phyloP scores from a whole-genome alignment of 2,113 vertebrate species.

The Eptesicus fuscus region DNA sequence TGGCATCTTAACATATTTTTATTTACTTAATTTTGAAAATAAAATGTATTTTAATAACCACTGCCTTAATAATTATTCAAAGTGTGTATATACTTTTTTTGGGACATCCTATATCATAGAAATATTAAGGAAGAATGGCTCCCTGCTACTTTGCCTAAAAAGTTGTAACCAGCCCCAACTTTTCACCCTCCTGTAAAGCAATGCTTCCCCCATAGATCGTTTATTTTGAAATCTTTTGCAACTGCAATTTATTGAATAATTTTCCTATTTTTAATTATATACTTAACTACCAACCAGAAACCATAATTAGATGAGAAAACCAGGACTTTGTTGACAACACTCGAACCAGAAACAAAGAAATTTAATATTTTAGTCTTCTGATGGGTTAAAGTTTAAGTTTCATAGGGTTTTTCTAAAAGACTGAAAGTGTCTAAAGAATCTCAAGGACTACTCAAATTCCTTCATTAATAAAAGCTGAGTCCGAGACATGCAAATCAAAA shows the following conservation, averaged over 20 bases:
- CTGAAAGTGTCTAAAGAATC: neutral
- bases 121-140: neutral
- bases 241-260: conserved; percentile 22
- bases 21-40: neutral
- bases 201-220: neutral
- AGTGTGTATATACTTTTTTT: too few relatives aligned
- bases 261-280: conserved; percentile 38
- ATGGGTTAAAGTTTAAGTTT: neutral
- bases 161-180: neutral
- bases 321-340: neutral
- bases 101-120: neutral
- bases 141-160: neutral
- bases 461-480: neutral
- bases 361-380: conserved; percentile 25
- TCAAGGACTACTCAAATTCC: neutral
- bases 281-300: conserved; percentile 27
- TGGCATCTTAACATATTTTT: conserved; percentile 52
- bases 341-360: conserved; percentile 33
- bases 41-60: too few relatives aligned
- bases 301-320: conserved; percentile 39
- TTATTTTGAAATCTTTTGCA: conserved; percentile 42
- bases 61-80: too few relatives aligned
- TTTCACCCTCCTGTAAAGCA: neutral
- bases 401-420: conserved; percentile 33
- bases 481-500: too few relatives aligned